Conservation (phyloP, 2,113 vertebrate species). For the Bothrops jararaca region DNA sequence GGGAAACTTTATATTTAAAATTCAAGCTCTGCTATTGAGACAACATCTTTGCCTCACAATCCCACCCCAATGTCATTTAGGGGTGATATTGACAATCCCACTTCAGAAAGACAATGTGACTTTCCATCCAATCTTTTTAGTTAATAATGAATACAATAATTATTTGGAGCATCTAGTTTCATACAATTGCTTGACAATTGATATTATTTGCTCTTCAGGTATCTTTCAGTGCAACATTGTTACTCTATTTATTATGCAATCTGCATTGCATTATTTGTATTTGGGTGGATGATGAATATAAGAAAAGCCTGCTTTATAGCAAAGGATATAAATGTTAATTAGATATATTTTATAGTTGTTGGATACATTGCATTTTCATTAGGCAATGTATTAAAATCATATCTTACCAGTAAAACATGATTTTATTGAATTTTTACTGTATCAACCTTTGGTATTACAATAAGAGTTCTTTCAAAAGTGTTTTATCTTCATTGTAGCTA, state of each 20-base stretch:
- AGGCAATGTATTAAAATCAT: neutral
- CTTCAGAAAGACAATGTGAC: neutral
- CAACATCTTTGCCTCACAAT: neutral
- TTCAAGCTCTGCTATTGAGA: neutral
- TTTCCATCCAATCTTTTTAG: neutral
- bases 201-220: neutral
- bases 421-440: neutral
- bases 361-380: neutral
- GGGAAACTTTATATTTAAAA: neutral
- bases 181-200: neutral
- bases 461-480: neutral
- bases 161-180: neutral
- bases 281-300: neutral
- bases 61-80: neutral
- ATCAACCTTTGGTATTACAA: neutral
- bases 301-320: neutral
- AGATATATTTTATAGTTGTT: neutral
- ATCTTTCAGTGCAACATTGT: neutral
- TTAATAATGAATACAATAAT: neutral
- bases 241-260: neutral
- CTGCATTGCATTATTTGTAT: neutral
- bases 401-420: neutral
- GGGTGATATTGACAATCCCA: neutral
- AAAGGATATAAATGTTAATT: neutral
- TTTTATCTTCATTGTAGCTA: neutral